Conservation (phyloP, 2,888 invertebrate genomes). For the Saturnia japonica region DNA sequence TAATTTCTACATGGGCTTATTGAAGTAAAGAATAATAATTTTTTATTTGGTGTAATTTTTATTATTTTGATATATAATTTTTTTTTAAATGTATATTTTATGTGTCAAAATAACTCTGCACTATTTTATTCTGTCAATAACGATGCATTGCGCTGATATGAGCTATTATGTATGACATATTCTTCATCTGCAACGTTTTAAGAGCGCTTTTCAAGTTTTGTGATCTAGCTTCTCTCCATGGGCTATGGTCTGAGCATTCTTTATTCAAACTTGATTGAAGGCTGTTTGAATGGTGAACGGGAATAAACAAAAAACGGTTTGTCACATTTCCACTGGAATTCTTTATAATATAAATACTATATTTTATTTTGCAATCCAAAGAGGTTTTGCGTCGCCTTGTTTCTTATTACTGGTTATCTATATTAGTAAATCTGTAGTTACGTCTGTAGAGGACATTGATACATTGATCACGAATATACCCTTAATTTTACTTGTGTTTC, state of each 20-base stretch:
- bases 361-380: constrained; percentile 42
- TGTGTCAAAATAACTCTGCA: too few species aligned
- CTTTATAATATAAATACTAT: constrained; percentile 29
- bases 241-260: constrained; percentile 35
- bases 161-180: too few species aligned
- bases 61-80: too few species aligned
- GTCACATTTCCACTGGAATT: constrained; percentile 48
- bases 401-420: constrained; percentile 25
- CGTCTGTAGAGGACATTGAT: too few species aligned
- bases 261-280: constrained; percentile 55
- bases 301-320: constrained; percentile 42
- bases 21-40: too few species aligned
- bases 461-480: too few species aligned
- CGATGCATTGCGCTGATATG: not conserved
- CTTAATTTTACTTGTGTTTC: too few species aligned
- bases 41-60: too few species aligned
- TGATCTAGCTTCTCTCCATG: constrained; percentile 5
- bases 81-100: too few species aligned
- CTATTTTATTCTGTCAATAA: too few species aligned
- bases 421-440: not conserved
- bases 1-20: too few species aligned
- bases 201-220: not conserved
- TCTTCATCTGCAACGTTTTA: not conserved
- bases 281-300: constrained; percentile 47
- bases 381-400: constrained; percentile 50